phyloP scores from a whole-genome alignment of 2,797 vertebrate species.

The Epinephelus awoara region DNA sequence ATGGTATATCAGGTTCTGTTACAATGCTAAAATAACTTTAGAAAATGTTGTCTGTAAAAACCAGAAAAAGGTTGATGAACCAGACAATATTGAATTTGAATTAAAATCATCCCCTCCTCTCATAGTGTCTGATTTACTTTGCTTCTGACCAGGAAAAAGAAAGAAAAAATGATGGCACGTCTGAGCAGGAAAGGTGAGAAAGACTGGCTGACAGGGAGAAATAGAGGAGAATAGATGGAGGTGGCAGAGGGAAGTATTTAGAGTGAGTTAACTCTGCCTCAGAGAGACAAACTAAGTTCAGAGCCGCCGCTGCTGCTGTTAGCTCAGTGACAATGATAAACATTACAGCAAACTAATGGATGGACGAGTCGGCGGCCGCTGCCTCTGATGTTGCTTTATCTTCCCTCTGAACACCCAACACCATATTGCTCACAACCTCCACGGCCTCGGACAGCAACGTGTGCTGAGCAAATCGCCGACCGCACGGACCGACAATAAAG shows the following conservation, averaged over 20 bases:
- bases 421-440: conserved; percentile 68
- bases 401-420: conserved; percentile 57
- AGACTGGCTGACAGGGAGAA: conserved; percentile 5
- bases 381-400: conserved; percentile 73
- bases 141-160: conserved; percentile 39
- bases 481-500: conserved; percentile 61
- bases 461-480: conserved; percentile 70
- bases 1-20: no score
- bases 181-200: not conserved
- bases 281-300: conserved; percentile 49
- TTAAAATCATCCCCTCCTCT: conserved; percentile 19
- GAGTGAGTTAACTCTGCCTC: conserved; percentile 23
- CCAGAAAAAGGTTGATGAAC: not conserved
- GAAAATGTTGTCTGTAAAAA: not conserved
- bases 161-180: not conserved
- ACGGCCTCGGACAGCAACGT: conserved; percentile 48
- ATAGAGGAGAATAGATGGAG: conserved; percentile 12
- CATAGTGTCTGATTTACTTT: conserved; percentile 31
- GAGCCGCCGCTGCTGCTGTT: conserved; percentile 30
- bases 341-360: conserved; percentile 67
- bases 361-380: conserved; percentile 8
- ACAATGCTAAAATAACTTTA: no score
- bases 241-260: conserved; percentile 20
- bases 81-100: conserved; percentile 3
- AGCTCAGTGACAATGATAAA: conserved; percentile 64